Conservation (phyloP, 2,113 vertebrate species). For the Scolopax mira region DNA sequence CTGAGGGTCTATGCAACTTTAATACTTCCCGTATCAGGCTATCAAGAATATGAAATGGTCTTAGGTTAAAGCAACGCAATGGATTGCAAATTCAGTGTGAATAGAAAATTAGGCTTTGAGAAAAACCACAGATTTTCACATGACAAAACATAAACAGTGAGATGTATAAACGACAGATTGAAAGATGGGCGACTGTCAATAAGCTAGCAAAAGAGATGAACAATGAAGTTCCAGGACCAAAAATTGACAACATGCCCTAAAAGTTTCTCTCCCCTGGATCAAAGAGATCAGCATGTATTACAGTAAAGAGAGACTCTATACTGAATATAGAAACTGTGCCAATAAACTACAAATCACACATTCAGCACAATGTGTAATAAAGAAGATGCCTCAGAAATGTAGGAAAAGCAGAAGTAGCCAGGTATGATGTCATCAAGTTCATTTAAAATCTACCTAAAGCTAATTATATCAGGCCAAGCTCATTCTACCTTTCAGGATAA, state of each 20-base stretch:
- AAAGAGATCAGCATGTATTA: background rate
- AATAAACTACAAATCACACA: background rate
- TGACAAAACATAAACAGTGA: background rate
- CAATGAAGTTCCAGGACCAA: background rate
- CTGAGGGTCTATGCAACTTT: background rate
- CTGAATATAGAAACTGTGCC: background rate
- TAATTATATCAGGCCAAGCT: background rate
- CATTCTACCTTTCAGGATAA: background rate
- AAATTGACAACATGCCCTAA: background rate
- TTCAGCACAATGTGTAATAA: background rate
- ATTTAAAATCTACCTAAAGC: slow-evolving; percentile 10
- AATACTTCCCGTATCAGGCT: background rate
- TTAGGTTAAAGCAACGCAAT: background rate
- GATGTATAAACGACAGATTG: background rate
- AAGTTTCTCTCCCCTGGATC: background rate
- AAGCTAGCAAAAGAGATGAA: background rate
- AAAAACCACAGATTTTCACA: background rate
- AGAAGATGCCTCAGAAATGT: background rate
- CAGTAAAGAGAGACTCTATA: background rate
- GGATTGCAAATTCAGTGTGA: background rate
- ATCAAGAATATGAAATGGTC: background rate
- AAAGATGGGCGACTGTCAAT: background rate
- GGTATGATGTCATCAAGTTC: slow-evolving; percentile 9
- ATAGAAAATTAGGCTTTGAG: background rate
- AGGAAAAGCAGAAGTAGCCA: background rate